Conservation (phyloP, 2,113 vertebrate genomes). For the Prinia subflava region DNA sequence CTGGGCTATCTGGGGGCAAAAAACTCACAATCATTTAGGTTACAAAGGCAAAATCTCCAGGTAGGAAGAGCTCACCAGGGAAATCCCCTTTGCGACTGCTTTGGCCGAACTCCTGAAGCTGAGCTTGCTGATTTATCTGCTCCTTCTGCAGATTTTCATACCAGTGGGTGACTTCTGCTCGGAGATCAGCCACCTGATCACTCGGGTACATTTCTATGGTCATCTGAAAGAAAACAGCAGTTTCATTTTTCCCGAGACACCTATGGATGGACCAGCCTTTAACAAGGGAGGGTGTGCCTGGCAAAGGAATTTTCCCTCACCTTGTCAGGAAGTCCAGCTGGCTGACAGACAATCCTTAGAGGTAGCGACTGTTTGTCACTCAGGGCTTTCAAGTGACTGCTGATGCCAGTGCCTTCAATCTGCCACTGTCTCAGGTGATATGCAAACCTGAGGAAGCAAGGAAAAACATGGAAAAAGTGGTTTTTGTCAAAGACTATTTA, state of each 20-base stretch:
- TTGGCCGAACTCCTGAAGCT: conserved; percentile 98
- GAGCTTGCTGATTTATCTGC: conserved; percentile 96
- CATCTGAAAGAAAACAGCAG: conserved; percentile 81
- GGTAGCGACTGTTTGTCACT: conserved; percentile 98
- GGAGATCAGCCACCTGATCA: conserved; percentile 95
- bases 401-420: conserved; percentile 97
- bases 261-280: neutral
- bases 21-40: neutral
- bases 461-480: neutral
- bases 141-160: conserved; percentile 99
- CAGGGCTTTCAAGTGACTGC: conserved; percentile 96
- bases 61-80: conserved; percentile 77
- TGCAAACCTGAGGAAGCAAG: conserved; percentile 82
- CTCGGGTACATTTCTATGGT: conserved; percentile 99
- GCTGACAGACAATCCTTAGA: conserved; percentile 95
- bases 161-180: conserved; percentile 98
- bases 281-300: neutral
- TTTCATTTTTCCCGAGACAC: conserved; percentile 9
- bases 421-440: conserved; percentile 99
- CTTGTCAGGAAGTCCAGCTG: conserved; percentile 97
- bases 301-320: conserved; percentile 48
- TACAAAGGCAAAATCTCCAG: neutral
- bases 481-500: neutral
- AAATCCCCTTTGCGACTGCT: conserved; percentile 92
- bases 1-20: neutral